Evolutionary conservation across 2,797 vertebrate genomes (phyloP).

Genomic region (Melanotaenia boesemani): DNA sequence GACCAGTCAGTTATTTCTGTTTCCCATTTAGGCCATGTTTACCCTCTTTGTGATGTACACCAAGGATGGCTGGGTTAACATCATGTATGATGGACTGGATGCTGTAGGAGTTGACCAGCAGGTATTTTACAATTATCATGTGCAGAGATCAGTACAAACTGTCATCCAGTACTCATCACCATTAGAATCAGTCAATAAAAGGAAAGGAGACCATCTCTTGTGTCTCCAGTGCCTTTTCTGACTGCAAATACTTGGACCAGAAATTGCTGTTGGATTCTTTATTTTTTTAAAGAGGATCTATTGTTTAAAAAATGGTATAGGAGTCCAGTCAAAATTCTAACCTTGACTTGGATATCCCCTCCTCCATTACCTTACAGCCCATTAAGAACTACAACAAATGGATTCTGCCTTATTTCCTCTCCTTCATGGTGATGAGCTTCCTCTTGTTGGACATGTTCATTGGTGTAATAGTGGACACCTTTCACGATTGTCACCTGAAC

Average conservation of each 20-base stretch:
- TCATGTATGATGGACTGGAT: constrained; percentile 93
- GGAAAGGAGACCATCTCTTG: too few relatives aligned
- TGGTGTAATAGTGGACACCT: constrained; percentile 93
- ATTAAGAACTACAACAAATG: constrained; percentile 90
- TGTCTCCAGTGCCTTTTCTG: too few relatives aligned
- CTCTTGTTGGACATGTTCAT: constrained; percentile 96
- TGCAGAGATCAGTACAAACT: too few relatives aligned
- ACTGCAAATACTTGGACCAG: too few relatives aligned
- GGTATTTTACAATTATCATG: constrained; percentile 67
- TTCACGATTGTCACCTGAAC: constrained; percentile 91
- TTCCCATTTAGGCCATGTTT: too few relatives aligned
- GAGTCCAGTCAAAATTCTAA: constrained; percentile 46
- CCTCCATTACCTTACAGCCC: constrained; percentile 78
- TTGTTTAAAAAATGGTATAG: neutral
- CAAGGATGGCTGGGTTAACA: too few relatives aligned
- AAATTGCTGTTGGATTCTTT: constrained; percentile 45
- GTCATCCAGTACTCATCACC: too few relatives aligned
- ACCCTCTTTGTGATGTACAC: too few relatives aligned
- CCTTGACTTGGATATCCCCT: too few relatives aligned
- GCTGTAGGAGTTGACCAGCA: constrained; percentile 89
- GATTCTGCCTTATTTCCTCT: constrained; percentile 94
- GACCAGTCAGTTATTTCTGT: constrained; percentile 3
- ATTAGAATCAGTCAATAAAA: too few relatives aligned
- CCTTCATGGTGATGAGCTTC: constrained; percentile 95
- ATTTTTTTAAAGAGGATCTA: neutral